phyloP scores from a whole-genome alignment of 1,140 invertebrate genomes.

The Scaptomyza montana region DNA sequence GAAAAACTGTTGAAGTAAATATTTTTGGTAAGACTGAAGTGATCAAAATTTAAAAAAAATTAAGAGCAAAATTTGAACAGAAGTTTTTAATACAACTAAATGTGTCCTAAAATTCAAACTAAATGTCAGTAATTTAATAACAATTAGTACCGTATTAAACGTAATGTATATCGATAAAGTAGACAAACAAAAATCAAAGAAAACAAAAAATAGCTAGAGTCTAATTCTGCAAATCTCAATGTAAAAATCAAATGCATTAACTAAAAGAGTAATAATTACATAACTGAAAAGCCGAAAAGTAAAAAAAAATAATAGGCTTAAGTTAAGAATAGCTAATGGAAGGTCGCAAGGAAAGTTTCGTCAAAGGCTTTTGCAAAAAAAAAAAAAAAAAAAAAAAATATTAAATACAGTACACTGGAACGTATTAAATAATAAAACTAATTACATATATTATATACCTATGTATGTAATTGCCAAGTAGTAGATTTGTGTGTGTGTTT shows the following conservation, averaged over 20 bases:
- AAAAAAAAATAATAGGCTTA: constrained; percentile 10
- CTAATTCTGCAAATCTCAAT: constrained; percentile 69
- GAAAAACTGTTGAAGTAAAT: constrained; percentile 48
- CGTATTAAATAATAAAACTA: constrained; percentile 33
- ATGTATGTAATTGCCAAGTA: constrained; percentile 68
- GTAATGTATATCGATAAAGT: constrained; percentile 57
- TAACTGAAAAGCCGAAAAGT: constrained; percentile 25
- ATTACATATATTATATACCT: constrained; percentile 51
- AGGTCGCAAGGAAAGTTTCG: constrained; percentile 3
- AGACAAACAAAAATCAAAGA: constrained; percentile 13
- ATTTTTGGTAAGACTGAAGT: constrained; percentile 81
- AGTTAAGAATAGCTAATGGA: constrained; percentile 39
- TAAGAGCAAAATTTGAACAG: constrained; percentile 27
- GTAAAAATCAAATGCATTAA: constrained; percentile 59
- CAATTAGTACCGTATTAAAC: constrained; percentile 55
- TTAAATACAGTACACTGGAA: too few species aligned
- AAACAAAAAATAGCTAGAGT: constrained; percentile 54
- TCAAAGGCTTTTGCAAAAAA: constrained; percentile 3
- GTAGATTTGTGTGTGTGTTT: constrained; percentile 64
- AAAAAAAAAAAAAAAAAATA: constrained; percentile 26
- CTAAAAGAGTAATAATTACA: constrained; percentile 45
- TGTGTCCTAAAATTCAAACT: constrained; percentile 77
- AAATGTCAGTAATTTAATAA: constrained; percentile 61
- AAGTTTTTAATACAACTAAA: constrained; percentile 65
- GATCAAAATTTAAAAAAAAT: constrained; percentile 69